Base-by-base conservation (phyloP, 1,140 invertebrate species). In the Drosophila quadrilineata region DNA sequence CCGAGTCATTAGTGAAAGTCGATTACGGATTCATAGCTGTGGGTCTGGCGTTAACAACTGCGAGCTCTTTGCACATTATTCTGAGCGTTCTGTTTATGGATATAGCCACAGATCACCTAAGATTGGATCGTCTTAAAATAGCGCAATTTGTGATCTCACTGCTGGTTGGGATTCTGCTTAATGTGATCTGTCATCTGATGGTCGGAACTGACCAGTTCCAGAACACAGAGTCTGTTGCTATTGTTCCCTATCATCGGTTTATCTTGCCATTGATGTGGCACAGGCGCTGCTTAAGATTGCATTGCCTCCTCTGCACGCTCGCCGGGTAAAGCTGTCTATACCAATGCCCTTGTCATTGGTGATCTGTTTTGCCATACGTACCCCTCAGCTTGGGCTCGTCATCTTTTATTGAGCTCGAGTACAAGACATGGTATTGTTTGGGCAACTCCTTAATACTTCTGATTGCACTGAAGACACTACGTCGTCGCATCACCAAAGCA, bases 341-440 rank as follows among this genome's bases (percentile, higher is more conserved):
- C 71, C 71, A 1, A 38, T 79, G 14, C 86, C 82, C 0, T 24
- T 71, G 5, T 46, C 71, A 9, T 21, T 90, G 12, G 59, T 90
- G 6, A 3, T 52, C 1, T 80, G 71, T 24, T 80, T 69, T 33
- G 56, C 72, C 5, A 71, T 88, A 40, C 67, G 80, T 26, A 82
- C 88, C 43, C n/a, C 22, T 89, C 0, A 93, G 92, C 41, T 85
- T 92, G 6, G 92, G 92, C 0, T 94, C 94, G 0, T 98, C 95
- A 87, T 95, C 94, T 71, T 98, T 96, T 73, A 94, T 99, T 12
- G 98, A 99, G 91, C 96, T 98, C 88, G 98, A 99, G 90, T 97
- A 99, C 90, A 96, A 97, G 90, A 95, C 93, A 2, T 97, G 96
- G 94, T 98, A 98, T 88, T 98, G 95, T 87, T 92, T 96, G 31